A percentile compares a stretch with the other conserved stretches of the same genome.
These are phyloP conservation scores for Alethe castanea DNA, from an alignment of 2,113 vertebrate species.

Conservation along the genomic window DNA sequence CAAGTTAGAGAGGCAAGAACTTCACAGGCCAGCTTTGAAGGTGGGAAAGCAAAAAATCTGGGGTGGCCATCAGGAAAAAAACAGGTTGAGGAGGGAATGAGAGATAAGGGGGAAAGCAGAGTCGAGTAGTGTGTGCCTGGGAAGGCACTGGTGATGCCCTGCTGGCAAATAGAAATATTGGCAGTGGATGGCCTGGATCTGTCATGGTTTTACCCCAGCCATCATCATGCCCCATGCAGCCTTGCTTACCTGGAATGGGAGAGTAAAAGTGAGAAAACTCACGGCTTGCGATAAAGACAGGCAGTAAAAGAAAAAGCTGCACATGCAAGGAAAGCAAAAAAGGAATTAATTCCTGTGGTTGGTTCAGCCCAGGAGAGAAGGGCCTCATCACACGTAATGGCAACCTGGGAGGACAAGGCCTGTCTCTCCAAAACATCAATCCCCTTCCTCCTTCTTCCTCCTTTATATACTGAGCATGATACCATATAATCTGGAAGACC, in stretches of 20 bases:
- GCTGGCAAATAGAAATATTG: neutral
- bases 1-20: neutral
- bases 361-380: neutral
- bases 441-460: neutral
- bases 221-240: neutral
- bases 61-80: neutral
- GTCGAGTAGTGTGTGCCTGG: accelerated
- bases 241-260: neutral
- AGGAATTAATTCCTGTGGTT: neutral
- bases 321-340: neutral
- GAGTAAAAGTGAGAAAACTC: neutral
- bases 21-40: neutral
- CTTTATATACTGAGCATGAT: neutral
- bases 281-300: neutral
- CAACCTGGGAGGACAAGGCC: neutral
- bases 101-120: neutral
- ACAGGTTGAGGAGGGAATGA: neutral
- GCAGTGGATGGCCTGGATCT: neutral
- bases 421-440: neutral
- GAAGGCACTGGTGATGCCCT: neutral
- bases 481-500: neutral
- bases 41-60: neutral
- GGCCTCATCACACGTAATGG: accelerated
- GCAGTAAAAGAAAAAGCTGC: neutral
- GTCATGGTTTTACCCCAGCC: neutral